A percentile compares a stretch with the other conserved stretches of the same genome.
These are phyloP conservation scores for Entomobrya multifasciata DNA, from an alignment of 2,888 invertebrate species.

Conservation along the genomic window DNA sequence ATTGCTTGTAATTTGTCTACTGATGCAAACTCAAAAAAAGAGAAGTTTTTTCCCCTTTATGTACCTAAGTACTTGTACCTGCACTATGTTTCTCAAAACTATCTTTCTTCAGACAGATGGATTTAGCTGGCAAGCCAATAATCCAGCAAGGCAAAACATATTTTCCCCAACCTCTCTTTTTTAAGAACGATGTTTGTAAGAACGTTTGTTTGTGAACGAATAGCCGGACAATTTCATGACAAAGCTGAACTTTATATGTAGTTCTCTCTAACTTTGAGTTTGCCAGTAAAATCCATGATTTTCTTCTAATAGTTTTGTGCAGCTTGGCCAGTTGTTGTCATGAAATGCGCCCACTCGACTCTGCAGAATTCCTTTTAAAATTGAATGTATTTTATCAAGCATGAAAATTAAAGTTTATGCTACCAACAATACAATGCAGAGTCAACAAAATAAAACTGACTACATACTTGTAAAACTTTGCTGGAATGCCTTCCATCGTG, in stretches of 20 bases:
- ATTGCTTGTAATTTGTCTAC: slow-evolving; percentile 37
- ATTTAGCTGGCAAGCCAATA: not conserved
- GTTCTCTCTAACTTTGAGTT: no score
- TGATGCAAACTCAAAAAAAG: not conserved
- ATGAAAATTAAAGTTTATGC: slow-evolving; percentile 41
- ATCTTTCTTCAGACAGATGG: not conserved
- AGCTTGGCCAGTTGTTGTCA: not conserved
- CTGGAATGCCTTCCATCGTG: not conserved
- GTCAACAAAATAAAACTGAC: slow-evolving; percentile 12
- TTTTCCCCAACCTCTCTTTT: not conserved
- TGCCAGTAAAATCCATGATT: no score
- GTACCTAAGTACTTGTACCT: not conserved
- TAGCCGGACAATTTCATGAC: not conserved
- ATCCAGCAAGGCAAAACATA: not conserved
- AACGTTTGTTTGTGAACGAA: not conserved
- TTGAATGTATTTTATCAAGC: slow-evolving; percentile 44
- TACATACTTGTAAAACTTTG: not conserved
- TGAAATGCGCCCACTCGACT: not conserved
- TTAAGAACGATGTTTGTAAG: not conserved
- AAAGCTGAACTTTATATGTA: no score
- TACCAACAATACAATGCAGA: not conserved
- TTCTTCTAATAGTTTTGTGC: not conserved
- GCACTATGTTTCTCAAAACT: no score
- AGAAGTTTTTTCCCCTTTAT: not conserved
- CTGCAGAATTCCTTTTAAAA: not conserved